Conservation (phyloP, 2,888 invertebrate genomes). For the Trissolcus brochymenae region DNA sequence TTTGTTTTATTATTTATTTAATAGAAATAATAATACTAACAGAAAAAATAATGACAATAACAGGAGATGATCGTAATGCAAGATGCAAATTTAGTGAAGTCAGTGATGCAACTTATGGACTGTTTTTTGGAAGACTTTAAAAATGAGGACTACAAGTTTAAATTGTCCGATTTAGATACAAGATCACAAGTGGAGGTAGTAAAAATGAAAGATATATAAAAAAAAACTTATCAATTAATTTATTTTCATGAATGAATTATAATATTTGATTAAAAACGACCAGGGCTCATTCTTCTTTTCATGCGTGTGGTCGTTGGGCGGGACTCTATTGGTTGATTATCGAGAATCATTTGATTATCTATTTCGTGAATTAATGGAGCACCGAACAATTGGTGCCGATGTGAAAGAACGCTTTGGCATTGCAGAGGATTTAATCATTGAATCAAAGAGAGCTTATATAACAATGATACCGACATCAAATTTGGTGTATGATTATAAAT, state of each 20-base stretch:
- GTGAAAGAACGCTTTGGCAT: slow-evolving; percentile 77
- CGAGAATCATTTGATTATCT: slow-evolving; percentile 87
- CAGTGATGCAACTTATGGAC: slow-evolving; percentile 91
- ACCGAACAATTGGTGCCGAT: slow-evolving; percentile 84
- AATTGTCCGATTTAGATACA: slow-evolving; percentile 86
- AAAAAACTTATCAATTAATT: not conserved
- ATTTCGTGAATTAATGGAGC: slow-evolving; percentile 85
- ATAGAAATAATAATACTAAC: not conserved
- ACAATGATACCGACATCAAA: slow-evolving; percentile 88
- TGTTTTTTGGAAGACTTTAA: slow-evolving; percentile 91
- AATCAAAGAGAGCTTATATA: slow-evolving; percentile 83
- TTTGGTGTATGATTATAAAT: slow-evolving; percentile 92
- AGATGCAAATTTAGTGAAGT: slow-evolving; percentile 87
- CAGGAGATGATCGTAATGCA: slow-evolving; percentile 92
- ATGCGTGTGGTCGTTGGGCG: slow-evolving; percentile 94
- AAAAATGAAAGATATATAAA: not conserved
- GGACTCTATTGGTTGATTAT: slow-evolving; percentile 84
- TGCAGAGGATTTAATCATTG: slow-evolving; percentile 64
- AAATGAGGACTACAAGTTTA: slow-evolving; percentile 84
- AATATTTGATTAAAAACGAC: not conserved
- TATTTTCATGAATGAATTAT: not conserved
- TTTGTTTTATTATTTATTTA: no score
- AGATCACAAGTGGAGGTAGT: slow-evolving; percentile 88
- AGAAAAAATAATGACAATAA: slow-evolving; percentile 1
- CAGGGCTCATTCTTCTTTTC: slow-evolving; percentile 95